phyloP scores from a whole-genome alignment of 2,113 vertebrate species.

The Alectura lathami region DNA sequence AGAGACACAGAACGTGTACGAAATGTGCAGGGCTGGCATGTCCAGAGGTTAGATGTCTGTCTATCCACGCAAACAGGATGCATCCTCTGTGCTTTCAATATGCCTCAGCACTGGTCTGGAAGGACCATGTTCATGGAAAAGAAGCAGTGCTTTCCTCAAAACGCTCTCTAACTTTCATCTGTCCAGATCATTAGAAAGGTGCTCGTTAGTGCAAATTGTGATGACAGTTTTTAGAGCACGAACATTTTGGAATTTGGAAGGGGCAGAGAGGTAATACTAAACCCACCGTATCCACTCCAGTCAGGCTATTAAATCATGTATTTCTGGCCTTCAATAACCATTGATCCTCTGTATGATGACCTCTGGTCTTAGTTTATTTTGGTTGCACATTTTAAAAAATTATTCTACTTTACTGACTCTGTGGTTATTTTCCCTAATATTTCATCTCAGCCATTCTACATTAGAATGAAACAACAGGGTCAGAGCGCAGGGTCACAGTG shows the following conservation, averaged over 20 bases:
- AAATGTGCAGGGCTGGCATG: neutral
- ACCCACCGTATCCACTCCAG: neutral
- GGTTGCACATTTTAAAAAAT: neutral
- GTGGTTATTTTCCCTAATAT: neutral
- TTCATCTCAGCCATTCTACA: neutral
- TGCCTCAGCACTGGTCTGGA: neutral
- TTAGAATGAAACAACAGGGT: neutral
- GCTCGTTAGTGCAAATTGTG: neutral
- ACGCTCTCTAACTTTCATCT: neutral
- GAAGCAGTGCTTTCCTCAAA: neutral
- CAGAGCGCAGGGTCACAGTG: neutral
- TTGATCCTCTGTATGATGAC: fast-evolving
- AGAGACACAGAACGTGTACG: neutral
- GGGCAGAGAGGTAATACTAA: neutral
- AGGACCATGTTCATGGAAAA: neutral
- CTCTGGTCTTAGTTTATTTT: neutral
- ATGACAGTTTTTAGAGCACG: neutral
- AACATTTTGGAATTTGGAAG: neutral
- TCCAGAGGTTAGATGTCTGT: neutral
- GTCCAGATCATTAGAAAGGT: neutral
- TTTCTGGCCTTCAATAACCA: neutral
- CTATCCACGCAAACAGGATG: neutral
- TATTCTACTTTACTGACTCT: neutral
- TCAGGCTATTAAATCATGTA: neutral
- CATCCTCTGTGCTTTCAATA: neutral